Evolutionary conservation across 2,113 vertebrate species (phyloP).

Genomic region (Hyperoodon ampullatus): DNA sequence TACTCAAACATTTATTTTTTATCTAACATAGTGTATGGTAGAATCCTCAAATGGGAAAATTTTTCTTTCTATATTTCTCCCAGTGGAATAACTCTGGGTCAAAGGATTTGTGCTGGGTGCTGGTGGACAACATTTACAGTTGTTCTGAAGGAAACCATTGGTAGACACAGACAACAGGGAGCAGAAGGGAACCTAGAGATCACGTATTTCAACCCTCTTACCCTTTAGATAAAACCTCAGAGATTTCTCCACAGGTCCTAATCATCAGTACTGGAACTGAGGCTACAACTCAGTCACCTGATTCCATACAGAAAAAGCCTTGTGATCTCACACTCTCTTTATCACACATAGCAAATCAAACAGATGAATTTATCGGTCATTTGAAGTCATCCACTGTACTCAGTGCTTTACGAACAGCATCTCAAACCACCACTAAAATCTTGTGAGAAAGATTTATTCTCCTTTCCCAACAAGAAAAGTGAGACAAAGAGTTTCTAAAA

Average conservation of each 20-base stretch:
- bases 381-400: background rate
- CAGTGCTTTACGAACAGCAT: background rate
- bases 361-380: background rate
- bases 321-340: background rate
- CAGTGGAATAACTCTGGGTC: background rate
- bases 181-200: background rate
- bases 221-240: background rate
- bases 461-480: background rate
- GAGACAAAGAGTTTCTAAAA: background rate
- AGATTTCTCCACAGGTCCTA: background rate
- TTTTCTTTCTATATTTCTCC: background rate
- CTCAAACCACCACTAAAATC: background rate
- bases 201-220: background rate
- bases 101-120: background rate
- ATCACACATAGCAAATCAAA: background rate
- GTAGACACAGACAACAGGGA: too few relatives aligned
- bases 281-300: background rate
- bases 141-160: background rate
- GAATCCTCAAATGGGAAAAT: background rate
- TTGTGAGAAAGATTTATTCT: background rate
- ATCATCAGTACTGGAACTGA: background rate
- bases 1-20: background rate
- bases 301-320: background rate
- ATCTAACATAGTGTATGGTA: background rate
- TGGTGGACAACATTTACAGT: background rate